Base-by-base conservation (phyloP, 2,113 vertebrate genomes). In the Oncorhynchus masou region DNA sequence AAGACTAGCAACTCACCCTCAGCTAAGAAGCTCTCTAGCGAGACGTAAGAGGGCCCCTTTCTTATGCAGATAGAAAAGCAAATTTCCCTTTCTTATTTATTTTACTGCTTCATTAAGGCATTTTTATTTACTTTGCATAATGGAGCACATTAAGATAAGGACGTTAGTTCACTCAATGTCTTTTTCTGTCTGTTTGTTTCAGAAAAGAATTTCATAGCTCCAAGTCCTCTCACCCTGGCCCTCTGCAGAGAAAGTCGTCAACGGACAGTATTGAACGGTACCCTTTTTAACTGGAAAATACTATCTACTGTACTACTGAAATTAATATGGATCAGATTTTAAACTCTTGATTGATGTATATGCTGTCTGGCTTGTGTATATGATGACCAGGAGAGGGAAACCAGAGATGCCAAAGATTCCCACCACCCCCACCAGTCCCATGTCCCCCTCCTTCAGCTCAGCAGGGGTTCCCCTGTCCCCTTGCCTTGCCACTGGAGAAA, bases 401-500 rank as follows among this genome's bases (percentile, higher is more conserved):
- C 27, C 13, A 0, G 96, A 97, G 69, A 78, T 87, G 0, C 94
- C 95, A 0, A 94, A 88, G 86, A 94, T 93, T 1, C 96, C 96
- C 75, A 91, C 91, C 51, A 93, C 92, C 3, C 94, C 94, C 1
- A 94, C 84, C 87, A 97, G 94, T 84, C 95, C 96, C 20, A 65
- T 87, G 51, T 95, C 94, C 0, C 95, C 94, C 20, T 87, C 91
- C n/a, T 95, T 95, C 59, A 87, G 88, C 88, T 34, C 90, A 85
- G 2, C 92, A 68, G 88, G 89, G 27, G 91, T 88, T n/a, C 84
- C 91, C 0, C 80, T 94, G 65, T 82, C 95, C 0, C 88, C 96
- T 59, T 94, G 93, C 79, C 94, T 97, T 3, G 86, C 94, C 49
- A 99, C 97, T 0, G 96, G 98, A 60, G 95, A 96, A 81, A 94